A percentile compares a stretch with the other conserved stretches of the same genome.
phyloP scores from a whole-genome alignment of 2,797 vertebrate genomes.

The Protosalanx chinensis region DNA sequence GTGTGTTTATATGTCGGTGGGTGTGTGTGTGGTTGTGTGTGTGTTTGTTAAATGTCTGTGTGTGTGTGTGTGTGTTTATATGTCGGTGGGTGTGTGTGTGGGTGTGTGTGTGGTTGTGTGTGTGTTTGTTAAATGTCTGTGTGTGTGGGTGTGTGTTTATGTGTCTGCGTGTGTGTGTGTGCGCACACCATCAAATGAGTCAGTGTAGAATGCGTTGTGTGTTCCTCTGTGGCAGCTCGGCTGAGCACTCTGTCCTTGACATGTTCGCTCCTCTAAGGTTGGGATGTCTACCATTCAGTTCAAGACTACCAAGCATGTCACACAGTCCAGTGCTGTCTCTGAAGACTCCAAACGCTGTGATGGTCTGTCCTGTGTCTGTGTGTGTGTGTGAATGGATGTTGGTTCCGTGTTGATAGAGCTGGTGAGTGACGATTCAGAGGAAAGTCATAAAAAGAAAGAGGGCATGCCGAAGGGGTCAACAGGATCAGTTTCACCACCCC shows the following conservation, averaged over 20 bases:
- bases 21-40: too few species aligned
- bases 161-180: conserved; percentile 5
- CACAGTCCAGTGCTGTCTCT: conserved; percentile 24
- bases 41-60: too few species aligned
- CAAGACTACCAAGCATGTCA: conserved; percentile 12
- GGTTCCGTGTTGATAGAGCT: conserved; percentile 60
- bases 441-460: conserved; percentile 74
- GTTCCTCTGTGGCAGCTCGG: conserved; percentile 12
- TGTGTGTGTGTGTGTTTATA: too few species aligned
- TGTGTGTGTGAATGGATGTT: conserved; percentile 25
- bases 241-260: background rate
- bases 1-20: too few species aligned
- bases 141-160: conserved; percentile 15
- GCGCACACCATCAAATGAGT: background rate
- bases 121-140: too few species aligned
- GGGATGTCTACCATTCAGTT: conserved; percentile 8
- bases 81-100: too few species aligned
- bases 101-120: background rate
- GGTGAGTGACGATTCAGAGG: conserved; percentile 69
- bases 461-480: conserved; percentile 68
- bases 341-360: conserved; percentile 21
- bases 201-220: conserved; percentile 18
- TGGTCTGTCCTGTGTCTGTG: conserved; percentile 12
- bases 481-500: conserved; percentile 61
- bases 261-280: conserved; percentile 16